Base-by-base conservation (phyloP, 2,797 vertebrate species). In the Ctenopoma multispine region DNA sequence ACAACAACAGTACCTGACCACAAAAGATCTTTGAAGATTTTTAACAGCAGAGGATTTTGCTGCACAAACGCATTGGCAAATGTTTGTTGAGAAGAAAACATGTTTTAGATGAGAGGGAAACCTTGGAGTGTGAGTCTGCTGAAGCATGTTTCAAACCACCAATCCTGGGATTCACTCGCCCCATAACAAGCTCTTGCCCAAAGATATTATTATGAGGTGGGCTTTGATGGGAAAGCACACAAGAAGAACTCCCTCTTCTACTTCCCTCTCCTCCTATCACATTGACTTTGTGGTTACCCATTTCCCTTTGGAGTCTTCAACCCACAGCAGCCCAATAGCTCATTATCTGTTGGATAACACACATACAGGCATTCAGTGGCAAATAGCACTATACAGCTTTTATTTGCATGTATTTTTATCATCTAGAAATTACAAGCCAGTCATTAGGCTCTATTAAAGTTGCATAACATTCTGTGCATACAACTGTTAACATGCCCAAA, bases 261-360 rank as follows among this genome's bases (percentile, higher is more conserved):
- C 68, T 40, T 29, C 27, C 27, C 4, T 29, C 27, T 6, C 24
- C 65, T 75, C 31, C 68, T 40, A 62, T 83, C 63, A 69, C 59
- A 31, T 29, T 68, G 43, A 76, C 72, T 81, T n/a, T n/a, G n/a
- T n/a, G n/a, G n/a, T n/a, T 78, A 72, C 58, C 47, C 59, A 46
- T 84, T 84, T 77, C 75, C 78, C 71, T 68, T 43, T 34, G 34
- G 65, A 82, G 72, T 27, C 31, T 62, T 77, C 62, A 79, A 46
- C 53, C n/a, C 43, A 38, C 69, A 63, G 69, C 75, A 65, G 59
- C 69, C 34, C 41, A 69, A 47, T 51, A 48, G 59, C 75, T 86
- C 70, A 80, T 88, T 87, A 88, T 84, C 56, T 75, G 41, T 23
- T 43, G 79, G 43, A 69, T 75, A 69, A 69, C 44, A 48, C 69